phyloP scores from a whole-genome alignment of 53 echinoderm and acorn worm genomes.

The Astropecten irregularis region DNA sequence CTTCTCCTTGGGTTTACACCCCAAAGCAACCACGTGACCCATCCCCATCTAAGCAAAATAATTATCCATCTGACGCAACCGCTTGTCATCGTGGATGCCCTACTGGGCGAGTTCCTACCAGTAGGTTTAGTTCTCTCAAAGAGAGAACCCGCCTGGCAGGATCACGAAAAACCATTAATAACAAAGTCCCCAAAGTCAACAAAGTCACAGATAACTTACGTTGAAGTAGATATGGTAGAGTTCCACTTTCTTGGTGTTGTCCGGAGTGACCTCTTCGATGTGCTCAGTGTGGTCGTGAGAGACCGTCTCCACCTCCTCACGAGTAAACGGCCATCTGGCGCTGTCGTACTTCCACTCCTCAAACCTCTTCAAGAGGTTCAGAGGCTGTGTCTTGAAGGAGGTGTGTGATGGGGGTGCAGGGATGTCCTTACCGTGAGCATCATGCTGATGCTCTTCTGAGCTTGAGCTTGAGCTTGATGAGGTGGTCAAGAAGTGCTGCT shows the following conservation, averaged over 20 bases:
- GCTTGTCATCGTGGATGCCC: too few species aligned
- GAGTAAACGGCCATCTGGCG: not conserved
- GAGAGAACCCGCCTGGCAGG: too few species aligned
- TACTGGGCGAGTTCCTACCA: too few species aligned
- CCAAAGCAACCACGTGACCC: too few species aligned
- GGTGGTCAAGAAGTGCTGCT: not conserved
- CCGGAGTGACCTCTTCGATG: not conserved
- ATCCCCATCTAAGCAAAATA: too few species aligned
- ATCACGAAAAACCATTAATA: too few species aligned
- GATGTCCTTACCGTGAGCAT: not conserved
- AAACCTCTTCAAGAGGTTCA: not conserved
- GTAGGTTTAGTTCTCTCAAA: too few species aligned
- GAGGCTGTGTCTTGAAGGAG: too few species aligned
- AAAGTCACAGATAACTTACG: too few species aligned
- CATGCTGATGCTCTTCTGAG: not conserved
- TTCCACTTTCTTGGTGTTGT: not conserved
- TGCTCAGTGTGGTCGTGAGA: not conserved
- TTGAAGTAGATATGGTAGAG: slow-evolving; percentile 30
- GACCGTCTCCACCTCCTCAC: not conserved
- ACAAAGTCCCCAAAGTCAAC: too few species aligned
- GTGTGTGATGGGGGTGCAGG: not conserved
- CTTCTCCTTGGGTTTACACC: too few species aligned
- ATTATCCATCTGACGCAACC: too few species aligned
- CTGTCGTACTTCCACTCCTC: slow-evolving; percentile 34
- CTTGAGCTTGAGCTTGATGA: not conserved